Base-by-base conservation (phyloP, 1,140 invertebrate species). In the Zaprionus taronus region DNA sequence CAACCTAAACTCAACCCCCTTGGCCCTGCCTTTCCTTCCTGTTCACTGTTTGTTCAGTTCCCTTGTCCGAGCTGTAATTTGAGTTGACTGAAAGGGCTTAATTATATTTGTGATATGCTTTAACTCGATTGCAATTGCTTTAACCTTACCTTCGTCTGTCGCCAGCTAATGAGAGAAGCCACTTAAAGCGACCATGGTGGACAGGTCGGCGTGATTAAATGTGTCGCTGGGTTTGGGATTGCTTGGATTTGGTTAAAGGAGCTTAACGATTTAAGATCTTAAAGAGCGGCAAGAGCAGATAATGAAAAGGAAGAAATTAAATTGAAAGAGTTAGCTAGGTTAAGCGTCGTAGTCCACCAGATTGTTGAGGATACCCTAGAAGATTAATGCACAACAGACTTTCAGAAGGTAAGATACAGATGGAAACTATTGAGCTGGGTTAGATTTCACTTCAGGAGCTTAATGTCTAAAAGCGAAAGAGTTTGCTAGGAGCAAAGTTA, bases 51-150 rank as follows among this genome's bases (percentile, higher is more conserved):
- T 31, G 51, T 24, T 34, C 12, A 38, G 49, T n/a, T 55, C 20
- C n/a, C 55, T 62, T 74, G 70, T 28, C 63, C 63, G 49, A 64
- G 26, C 64, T 44, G 64, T 73, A 73, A 73, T 73, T 73, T 73
- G 44, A 68, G 31, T 73, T 36, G 44, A 31, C 20, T 26, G 66
- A 75, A 75, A 71, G 67, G 67, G 72, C 60, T 75, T 75, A 75
- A 75, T 75, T 75, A 75, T 71, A 58, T 75, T 58, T 34, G 53
- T 58, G 58, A 75, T 64, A 70, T 62, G 68, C 72, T 36, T 71
- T 64, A 58, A 41, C 41, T 62, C 53, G 20, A 49, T 38, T n/a
- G 24, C 67, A 51, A 63, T 71, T 71, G 53, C 60, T 63, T 41
- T 58, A 71, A 53, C 67, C 22, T 75, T 15, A n/a, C 49, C 62